Evolutionary conservation across 2,113 vertebrate species (phyloP).

Genomic region (Rhinogobius similis): DNA sequence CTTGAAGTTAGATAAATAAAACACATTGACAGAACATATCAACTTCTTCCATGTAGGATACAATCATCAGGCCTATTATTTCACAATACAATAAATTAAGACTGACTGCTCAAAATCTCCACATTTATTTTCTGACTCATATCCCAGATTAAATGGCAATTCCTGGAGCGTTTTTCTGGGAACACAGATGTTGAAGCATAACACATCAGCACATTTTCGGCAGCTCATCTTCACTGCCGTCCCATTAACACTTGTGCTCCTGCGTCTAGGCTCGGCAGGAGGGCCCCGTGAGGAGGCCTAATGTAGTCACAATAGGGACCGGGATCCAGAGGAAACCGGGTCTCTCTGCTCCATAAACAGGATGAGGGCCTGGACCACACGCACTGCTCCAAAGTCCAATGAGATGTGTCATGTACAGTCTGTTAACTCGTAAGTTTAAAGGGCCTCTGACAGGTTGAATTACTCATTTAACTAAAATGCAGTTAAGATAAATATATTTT

Average conservation of each 20-base stretch:
- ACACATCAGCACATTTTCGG: background rate
- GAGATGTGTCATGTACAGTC: background rate
- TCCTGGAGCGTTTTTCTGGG: background rate
- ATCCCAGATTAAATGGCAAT: background rate
- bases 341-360: slow-evolving; percentile 83
- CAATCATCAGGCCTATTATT: no score
- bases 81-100: no score
- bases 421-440: no score
- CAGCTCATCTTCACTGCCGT: background rate
- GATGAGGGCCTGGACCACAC: slow-evolving; percentile 78
- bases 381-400: slow-evolving; percentile 30
- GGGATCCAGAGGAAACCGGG: slow-evolving; percentile 90
- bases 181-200: background rate
- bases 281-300: slow-evolving; percentile 57
- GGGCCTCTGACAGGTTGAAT: no score
- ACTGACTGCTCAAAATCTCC: no score
- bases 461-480: no score
- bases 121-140: background rate
- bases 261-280: slow-evolving; percentile 8
- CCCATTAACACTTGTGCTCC: background rate
- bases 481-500: no score
- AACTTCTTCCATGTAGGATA: no score
- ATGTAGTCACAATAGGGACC: slow-evolving; percentile 89
- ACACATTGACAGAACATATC: no score
- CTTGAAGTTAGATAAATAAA: no score